Base-by-base conservation (phyloP, 2,113 vertebrate species). In the Cariama cristata region DNA sequence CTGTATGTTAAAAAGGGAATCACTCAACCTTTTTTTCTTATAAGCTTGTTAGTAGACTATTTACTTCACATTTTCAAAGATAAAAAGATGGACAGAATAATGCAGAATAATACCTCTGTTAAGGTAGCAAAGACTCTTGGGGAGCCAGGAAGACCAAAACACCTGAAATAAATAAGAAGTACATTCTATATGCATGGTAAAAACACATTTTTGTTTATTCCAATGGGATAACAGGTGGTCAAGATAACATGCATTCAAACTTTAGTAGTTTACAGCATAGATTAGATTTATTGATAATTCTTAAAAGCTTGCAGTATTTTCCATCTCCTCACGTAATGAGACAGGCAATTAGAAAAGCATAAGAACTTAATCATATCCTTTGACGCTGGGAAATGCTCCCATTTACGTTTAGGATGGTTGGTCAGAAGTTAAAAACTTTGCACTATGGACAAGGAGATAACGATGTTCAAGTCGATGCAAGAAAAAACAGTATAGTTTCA, bases 21-120 rank as follows among this genome's bases (percentile, higher is more conserved):
- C 49, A 40, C 33, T 40, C 8, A 16, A 45, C 4, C 8, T 4
- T 67, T n/a, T 85, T 81, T 92, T 66, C 22, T 35, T n/a, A 50
- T 66, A 75, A 93, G 56, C 22, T 33, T 45, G 22, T 42, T 56
- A 49, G 74, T 15, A 71, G 35, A 20, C 5, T 47, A 62, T 52
- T 81, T 86, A 81, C 60, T 86, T 67, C 38, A 75, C n/a, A 22
- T 88, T 95, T 90, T 63, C 82, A 90, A 87, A 88, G 38, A 86
- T 56, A n/a, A 74, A 44, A n/a, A 88, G 30, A 40, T 26, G n/a
- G 53, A 62, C 19, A 27, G 23, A 80, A 83, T 52, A 85, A 76
- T 45, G 19, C 19, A 81, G n/a, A n/a, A n/a, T n/a, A n/a, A 56
- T 73, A 22, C 14, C 30, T 59, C 88, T 81, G 10, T 44, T 62